Evolutionary conservation across 1,140 invertebrate species (phyloP).

Genomic region (Procambarus virginalis): DNA sequence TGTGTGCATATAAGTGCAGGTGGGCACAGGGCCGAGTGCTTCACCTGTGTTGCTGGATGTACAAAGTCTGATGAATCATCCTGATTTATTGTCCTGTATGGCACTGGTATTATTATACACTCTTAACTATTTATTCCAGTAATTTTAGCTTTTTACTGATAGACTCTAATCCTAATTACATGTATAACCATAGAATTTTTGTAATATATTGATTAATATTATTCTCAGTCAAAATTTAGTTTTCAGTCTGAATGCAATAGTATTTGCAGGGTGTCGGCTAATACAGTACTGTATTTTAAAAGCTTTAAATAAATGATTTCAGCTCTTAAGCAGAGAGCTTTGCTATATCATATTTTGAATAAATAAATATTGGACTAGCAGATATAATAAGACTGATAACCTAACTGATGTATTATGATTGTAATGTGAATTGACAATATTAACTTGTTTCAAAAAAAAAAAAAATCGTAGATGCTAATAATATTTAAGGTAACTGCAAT

Average conservation of each 20-base stretch:
- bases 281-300: neutral
- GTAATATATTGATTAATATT: neutral
- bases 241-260: neutral
- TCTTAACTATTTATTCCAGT: constrained; percentile 55
- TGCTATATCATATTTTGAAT: neutral
- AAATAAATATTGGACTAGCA: neutral
- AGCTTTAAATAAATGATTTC: neutral
- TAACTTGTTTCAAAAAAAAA: neutral
- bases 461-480: neutral
- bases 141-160: constrained; percentile 35
- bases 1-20: neutral
- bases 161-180: constrained; percentile 7
- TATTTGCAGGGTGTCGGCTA: neutral
- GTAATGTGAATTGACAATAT: neutral
- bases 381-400: neutral
- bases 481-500: neutral
- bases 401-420: neutral
- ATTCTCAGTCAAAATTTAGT: neutral
- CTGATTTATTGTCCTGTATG: constrained; percentile 51
- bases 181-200: neutral
- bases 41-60: constrained; percentile 25
- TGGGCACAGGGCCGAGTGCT: constrained; percentile 8
- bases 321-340: neutral
- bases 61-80: constrained; percentile 50
- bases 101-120: constrained; percentile 54